Conservation (phyloP, 2,888 invertebrate genomes). For the Capitulum mitella region DNA sequence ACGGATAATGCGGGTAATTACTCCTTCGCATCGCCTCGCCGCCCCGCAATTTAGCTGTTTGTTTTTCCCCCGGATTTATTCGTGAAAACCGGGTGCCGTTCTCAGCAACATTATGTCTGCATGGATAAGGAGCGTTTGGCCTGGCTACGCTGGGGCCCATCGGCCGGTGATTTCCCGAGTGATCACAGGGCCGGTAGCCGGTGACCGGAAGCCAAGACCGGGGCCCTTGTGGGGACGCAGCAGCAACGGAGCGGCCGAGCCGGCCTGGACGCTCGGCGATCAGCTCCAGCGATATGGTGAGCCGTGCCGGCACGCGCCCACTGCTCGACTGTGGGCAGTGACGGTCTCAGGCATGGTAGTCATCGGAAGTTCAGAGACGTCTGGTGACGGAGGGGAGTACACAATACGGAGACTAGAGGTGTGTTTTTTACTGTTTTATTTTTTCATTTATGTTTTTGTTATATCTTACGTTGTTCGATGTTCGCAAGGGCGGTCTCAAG, state of each 20-base stretch:
- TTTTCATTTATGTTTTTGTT: too few relatives aligned
- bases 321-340: background rate
- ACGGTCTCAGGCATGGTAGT: background rate
- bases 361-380: background rate
- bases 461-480: too few relatives aligned
- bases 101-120: background rate
- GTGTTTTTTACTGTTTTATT: too few relatives aligned
- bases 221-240: too few relatives aligned
- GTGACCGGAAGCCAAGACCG: too few relatives aligned
- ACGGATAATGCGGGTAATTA: background rate
- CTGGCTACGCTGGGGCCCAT: background rate
- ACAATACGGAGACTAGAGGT: too few relatives aligned
- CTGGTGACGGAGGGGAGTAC: too few relatives aligned
- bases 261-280: background rate
- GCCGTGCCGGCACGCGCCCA: background rate
- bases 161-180: too few relatives aligned
- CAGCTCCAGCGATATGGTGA: too few relatives aligned
- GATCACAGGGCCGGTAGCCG: too few relatives aligned
- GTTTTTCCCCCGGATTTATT: background rate
- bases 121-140: background rate
- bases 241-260: too few relatives aligned
- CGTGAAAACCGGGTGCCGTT: background rate
- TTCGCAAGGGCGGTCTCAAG: too few relatives aligned
- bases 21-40: background rate
- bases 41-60: background rate